phyloP scores from a whole-genome alignment of 2,888 invertebrate genomes.

The Lepetodrilus schrolli region DNA sequence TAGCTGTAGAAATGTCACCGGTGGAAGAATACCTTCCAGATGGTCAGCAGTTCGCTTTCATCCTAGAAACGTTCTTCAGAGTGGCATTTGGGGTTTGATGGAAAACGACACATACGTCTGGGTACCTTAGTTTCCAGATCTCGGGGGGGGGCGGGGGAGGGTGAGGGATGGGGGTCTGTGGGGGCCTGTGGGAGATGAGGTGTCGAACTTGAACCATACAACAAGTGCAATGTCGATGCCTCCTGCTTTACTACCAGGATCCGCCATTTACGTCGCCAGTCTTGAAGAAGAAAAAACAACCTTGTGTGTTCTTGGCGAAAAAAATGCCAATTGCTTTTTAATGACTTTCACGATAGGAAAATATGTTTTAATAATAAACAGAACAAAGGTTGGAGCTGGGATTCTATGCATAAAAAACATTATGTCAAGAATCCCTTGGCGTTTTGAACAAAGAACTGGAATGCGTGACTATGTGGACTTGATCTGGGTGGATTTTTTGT shows the following conservation, averaged over 20 bases:
- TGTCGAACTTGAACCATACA: neutral
- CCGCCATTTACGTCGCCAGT: too few species aligned
- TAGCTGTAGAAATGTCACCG: neutral
- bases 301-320: neutral
- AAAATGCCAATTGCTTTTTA: neutral
- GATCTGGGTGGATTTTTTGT: neutral
- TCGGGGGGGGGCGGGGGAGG: neutral
- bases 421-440: neutral
- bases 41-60: neutral
- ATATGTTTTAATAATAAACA: slow-evolving; percentile 20
- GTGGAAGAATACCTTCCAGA: neutral
- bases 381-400: neutral
- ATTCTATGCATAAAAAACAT: neutral
- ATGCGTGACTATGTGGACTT: neutral
- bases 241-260: too few species aligned
- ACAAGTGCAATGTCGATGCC: slow-evolving; percentile 23
- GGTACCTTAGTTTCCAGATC: neutral
- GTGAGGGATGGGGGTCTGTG: neutral
- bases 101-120: too few species aligned
- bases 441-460: neutral
- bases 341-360: neutral
- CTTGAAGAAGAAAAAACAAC: too few species aligned
- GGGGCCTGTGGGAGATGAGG: neutral
- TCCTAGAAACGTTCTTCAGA: neutral
- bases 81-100: neutral